These are phyloP conservation scores for Caenorhabditis briggsae DNA, from an alignment of 1,140 invertebrate genomes.

Conservation along the genomic window DNA sequence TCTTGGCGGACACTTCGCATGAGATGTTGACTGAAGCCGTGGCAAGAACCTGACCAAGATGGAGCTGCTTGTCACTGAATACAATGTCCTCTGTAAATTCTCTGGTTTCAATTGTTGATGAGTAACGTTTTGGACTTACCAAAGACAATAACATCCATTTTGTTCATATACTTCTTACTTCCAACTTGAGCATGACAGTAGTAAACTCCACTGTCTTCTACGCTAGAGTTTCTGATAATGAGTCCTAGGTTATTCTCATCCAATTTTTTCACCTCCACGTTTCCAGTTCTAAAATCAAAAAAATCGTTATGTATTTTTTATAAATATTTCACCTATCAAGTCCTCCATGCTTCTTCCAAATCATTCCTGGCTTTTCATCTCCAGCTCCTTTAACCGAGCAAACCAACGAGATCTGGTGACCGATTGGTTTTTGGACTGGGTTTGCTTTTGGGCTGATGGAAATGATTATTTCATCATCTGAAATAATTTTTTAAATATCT, in stretches of 20 bases:
- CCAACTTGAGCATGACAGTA: conserved; percentile 58
- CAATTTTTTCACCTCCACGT: conserved; percentile 56
- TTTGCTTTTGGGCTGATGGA: conserved; percentile 42
- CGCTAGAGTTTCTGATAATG: conserved; percentile 57
- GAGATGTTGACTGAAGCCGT: conserved; percentile 58
- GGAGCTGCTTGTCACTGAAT: conserved; percentile 49
- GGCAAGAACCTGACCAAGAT: conserved; percentile 42
- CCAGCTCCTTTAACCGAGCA: conserved; percentile 11
- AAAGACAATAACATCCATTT: conserved; percentile 57
- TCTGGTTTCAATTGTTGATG: background rate
- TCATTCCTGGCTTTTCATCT: conserved; percentile 51
- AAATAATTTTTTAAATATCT: too few relatives aligned
- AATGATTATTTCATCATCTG: background rate
- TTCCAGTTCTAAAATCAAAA: conserved; percentile 49
- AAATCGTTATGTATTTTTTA: background rate
- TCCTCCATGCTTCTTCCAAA: conserved; percentile 58
- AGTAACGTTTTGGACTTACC: background rate
- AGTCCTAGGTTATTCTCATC: conserved; percentile 56
- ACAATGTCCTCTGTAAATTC: conserved; percentile 45
- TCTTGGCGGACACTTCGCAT: conserved; percentile 43
- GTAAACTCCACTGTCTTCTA: conserved; percentile 65
- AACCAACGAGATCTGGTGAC: conserved; percentile 45
- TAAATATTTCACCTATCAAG: background rate
- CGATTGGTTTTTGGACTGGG: conserved; percentile 54
- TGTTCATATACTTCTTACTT: conserved; percentile 26